These are phyloP conservation scores for Ctenopoma kingsleyae DNA, from an alignment of 2,797 vertebrate genomes.

Conservation along the genomic window DNA sequence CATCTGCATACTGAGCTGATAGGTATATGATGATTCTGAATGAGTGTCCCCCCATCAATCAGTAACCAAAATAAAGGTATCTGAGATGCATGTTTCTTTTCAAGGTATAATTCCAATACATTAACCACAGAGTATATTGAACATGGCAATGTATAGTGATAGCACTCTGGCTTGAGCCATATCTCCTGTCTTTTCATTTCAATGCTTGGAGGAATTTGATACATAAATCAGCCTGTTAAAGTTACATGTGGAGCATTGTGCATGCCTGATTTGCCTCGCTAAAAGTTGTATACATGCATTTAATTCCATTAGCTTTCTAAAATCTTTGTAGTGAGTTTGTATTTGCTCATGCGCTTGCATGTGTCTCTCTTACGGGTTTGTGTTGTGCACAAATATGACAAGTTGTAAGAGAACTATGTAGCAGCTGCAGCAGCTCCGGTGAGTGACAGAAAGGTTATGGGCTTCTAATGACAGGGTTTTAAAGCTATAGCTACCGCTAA, in stretches of 20 bases:
- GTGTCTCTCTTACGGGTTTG: not conserved
- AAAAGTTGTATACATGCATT: slow-evolving; percentile 41
- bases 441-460: slow-evolving; percentile 79
- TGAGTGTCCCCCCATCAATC: slow-evolving; percentile 56
- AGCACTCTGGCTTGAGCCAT: slow-evolving; percentile 26
- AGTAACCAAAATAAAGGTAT: slow-evolving; percentile 63
- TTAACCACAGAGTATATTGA: slow-evolving; percentile 18
- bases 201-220: slow-evolving; percentile 54
- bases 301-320: slow-evolving; percentile 24
- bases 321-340: not conserved
- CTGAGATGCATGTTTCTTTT: slow-evolving; percentile 52
- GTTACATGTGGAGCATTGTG: slow-evolving; percentile 31
- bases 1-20: slow-evolving; percentile 73
- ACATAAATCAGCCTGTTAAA: slow-evolving; percentile 64
- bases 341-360: not conserved
- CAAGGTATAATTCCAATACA: slow-evolving; percentile 28
- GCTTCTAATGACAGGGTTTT: slow-evolving; percentile 77
- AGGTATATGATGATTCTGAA: slow-evolving; percentile 71
- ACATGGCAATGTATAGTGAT: slow-evolving; percentile 28
- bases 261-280: slow-evolving; percentile 49
- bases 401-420: slow-evolving; percentile 51
- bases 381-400: slow-evolving; percentile 55
- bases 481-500: slow-evolving; percentile 76
- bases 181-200: slow-evolving; percentile 43
- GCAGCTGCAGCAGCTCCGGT: slow-evolving; percentile 38